A percentile compares a stretch with the other conserved stretches of the same genome.
Evolutionary conservation across 2,888 invertebrate genomes (phyloP).

Genomic region (Heliconius cydno): DNA sequence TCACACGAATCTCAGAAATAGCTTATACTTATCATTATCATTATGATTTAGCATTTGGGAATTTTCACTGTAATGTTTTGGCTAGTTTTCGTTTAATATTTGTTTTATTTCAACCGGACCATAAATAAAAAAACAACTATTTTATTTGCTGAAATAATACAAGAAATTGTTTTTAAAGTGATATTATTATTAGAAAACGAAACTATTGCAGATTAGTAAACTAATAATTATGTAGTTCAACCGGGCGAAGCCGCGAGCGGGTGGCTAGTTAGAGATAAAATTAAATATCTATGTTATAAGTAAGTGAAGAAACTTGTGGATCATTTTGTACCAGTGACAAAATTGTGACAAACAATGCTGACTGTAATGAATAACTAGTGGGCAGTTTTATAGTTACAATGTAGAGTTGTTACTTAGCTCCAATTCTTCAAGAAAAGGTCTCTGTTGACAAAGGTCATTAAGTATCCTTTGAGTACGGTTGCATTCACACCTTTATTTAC

Average conservation of each 20-base stretch:
- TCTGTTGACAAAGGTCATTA: conserved; percentile 14
- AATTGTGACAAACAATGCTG: background rate
- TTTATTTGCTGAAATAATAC: too few species aligned
- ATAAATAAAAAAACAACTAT: too few species aligned
- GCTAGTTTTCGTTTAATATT: too few species aligned
- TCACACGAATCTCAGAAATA: too few species aligned
- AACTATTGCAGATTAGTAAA: too few species aligned
- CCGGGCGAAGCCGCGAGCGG: too few species aligned
- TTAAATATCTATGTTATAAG: background rate
- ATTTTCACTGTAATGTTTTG: too few species aligned
- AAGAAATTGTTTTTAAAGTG: background rate
- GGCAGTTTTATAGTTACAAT: background rate
- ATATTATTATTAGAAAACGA: too few species aligned
- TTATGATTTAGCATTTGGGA: too few species aligned
- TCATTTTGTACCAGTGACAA: background rate
- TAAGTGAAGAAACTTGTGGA: background rate
- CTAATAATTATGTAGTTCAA: too few species aligned
- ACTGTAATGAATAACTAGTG: background rate
- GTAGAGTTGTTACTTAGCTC: background rate
- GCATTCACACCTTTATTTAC: conserved; percentile 22
- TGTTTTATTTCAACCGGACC: too few species aligned
- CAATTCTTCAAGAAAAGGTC: conserved; percentile 5
- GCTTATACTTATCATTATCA: too few species aligned
- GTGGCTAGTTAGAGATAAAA: background rate
- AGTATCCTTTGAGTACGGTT: conserved; percentile 25